Conservation (phyloP, 2,888 invertebrate species). For the Trisateles emortualis region DNA sequence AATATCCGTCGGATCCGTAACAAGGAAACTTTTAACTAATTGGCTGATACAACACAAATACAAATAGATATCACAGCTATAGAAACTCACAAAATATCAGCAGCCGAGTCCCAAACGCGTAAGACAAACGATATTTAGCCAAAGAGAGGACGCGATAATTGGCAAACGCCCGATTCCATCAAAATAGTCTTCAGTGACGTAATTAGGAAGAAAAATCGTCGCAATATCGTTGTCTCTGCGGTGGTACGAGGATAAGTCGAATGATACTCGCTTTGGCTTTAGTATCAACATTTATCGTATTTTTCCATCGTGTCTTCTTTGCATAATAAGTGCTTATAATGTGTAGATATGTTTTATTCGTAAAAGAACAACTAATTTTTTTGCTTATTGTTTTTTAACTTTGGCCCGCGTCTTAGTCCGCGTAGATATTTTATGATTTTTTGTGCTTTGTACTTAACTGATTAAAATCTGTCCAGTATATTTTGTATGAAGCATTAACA, state of each 20-base stretch:
- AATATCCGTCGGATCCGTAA: too few relatives aligned
- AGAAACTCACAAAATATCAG: slow-evolving; percentile 14
- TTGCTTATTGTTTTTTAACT: neutral
- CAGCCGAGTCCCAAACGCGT: slow-evolving; percentile 17
- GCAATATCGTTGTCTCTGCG: slow-evolving; percentile 44
- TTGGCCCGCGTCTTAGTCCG: neutral
- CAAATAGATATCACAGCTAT: slow-evolving; percentile 11
- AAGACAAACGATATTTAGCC: slow-evolving; percentile 45
- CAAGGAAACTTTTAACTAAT: slow-evolving; percentile 10
- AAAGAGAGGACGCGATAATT: slow-evolving; percentile 55
- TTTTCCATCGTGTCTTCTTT: neutral
- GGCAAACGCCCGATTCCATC: slow-evolving; percentile 60
- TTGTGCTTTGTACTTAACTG: too few relatives aligned
- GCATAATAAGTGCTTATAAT: neutral
- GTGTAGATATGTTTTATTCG: neutral
- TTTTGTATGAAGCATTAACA: too few relatives aligned
- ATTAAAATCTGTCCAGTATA: too few relatives aligned
- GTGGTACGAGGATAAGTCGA: slow-evolving; percentile 30
- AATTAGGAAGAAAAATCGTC: slow-evolving; percentile 68
- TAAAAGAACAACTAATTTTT: neutral
- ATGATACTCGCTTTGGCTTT: neutral
- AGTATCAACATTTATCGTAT: neutral
- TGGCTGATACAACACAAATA: slow-evolving; percentile 10
- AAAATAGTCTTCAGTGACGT: slow-evolving; percentile 60
- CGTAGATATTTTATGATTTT: neutral